phyloP scores from a whole-genome alignment of 1,140 invertebrate species.

The Orius insidiosus region DNA sequence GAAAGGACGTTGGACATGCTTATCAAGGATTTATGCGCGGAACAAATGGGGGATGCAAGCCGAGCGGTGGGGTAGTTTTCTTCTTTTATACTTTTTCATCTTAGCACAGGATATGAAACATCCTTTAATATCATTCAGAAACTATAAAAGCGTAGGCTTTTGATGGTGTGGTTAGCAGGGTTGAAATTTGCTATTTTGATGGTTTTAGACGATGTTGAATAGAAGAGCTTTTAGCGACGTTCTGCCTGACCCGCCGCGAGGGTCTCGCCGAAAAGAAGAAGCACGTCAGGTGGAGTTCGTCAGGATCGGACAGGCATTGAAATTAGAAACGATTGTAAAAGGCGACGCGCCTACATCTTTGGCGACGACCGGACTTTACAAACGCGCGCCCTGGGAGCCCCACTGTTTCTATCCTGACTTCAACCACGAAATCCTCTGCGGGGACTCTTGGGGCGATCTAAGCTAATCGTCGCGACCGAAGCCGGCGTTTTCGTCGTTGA shows the following conservation, averaged over 20 bases:
- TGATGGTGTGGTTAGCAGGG: too few species aligned
- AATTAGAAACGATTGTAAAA: slow-evolving; percentile 66
- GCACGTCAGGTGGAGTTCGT: slow-evolving; percentile 66
- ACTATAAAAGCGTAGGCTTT: background rate
- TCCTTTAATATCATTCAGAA: background rate
- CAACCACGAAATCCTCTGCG: slow-evolving; percentile 40
- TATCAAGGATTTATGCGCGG: slow-evolving; percentile 62
- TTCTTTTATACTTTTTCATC: too few species aligned
- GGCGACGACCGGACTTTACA: slow-evolving; percentile 57
- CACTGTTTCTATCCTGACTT: slow-evolving; percentile 60
- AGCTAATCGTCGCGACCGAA: slow-evolving; percentile 43
- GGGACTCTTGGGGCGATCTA: slow-evolving; percentile 55
- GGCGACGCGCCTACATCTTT: slow-evolving; percentile 72
- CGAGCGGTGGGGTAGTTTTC: slow-evolving; percentile 19
- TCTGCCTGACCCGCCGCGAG: slow-evolving; percentile 43
- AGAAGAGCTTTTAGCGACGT: slow-evolving; percentile 64
- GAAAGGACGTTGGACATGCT: slow-evolving; percentile 70
- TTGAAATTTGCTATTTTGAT: background rate
- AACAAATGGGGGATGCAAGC: slow-evolving; percentile 51
- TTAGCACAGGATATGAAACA: too few species aligned
- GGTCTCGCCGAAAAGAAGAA: slow-evolving; percentile 47
- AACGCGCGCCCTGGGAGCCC: slow-evolving; percentile 60
- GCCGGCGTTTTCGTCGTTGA: slow-evolving; percentile 46
- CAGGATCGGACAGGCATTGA: slow-evolving; percentile 63
- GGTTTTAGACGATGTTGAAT: slow-evolving; percentile 55